A percentile compares a stretch with the other conserved stretches of the same genome.
Conservation (phyloP, 2,888 invertebrate species). For the Nemotelus nigrinus region DNA sequence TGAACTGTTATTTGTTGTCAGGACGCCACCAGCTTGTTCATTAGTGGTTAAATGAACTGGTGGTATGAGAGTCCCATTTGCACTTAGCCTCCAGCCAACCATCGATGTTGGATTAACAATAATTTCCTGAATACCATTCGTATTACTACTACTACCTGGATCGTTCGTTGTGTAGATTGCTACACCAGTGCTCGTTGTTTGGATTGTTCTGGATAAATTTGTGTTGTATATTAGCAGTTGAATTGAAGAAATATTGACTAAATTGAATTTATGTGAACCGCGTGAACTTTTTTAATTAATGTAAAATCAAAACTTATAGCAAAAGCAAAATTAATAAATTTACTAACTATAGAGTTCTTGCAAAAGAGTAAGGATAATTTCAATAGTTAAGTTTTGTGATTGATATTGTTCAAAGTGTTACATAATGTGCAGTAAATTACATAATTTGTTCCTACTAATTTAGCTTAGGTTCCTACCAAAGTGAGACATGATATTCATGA, state of each 20-base stretch:
- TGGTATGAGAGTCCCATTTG: conserved; percentile 64
- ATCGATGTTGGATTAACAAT: conserved; percentile 62
- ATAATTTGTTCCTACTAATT: too few relatives aligned
- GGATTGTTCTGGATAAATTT: conserved; percentile 42
- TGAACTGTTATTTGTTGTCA: conserved; percentile 54
- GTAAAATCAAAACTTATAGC: too few relatives aligned
- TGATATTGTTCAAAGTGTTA: too few relatives aligned
- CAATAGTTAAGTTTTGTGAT: too few relatives aligned
- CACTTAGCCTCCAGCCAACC: conserved; percentile 65
- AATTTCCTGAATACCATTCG: conserved; percentile 60
- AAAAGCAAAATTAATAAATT: too few relatives aligned
- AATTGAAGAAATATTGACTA: not conserved
- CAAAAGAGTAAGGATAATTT: too few relatives aligned
- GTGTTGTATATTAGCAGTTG: not conserved
- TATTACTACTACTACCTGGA: conserved; percentile 53
- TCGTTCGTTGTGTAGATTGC: conserved; percentile 63
- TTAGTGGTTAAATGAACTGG: conserved; percentile 58
- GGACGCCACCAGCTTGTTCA: conserved; percentile 58
- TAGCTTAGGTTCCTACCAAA: too few relatives aligned
- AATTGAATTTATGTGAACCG: too few relatives aligned
- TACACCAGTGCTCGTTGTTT: conserved; percentile 62
- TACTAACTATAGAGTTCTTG: too few relatives aligned
- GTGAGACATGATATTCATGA: too few relatives aligned
- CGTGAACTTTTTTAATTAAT: too few relatives aligned
- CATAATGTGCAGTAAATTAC: too few relatives aligned